phyloP scores from a whole-genome alignment of 2,113 vertebrate species.

The Oceanodroma tethys region DNA sequence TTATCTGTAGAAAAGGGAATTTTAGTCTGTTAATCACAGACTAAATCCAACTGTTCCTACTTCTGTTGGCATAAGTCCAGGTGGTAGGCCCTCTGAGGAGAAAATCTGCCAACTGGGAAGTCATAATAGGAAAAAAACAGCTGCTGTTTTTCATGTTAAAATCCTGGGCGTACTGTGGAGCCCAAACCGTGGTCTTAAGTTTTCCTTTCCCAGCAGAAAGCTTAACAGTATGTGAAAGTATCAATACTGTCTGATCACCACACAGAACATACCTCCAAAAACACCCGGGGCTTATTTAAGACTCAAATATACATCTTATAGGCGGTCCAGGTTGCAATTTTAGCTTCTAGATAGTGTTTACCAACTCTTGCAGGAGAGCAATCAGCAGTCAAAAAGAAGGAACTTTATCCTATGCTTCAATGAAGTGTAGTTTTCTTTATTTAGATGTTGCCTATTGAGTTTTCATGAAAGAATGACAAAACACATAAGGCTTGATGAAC shows the following conservation, averaged over 20 bases:
- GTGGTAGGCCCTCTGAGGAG: neutral
- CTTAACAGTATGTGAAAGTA: neutral
- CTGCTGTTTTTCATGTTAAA: slow-evolving; percentile 21
- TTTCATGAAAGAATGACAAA: neutral
- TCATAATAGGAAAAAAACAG: slow-evolving; percentile 8
- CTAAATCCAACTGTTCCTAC: neutral
- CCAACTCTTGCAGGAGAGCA: neutral
- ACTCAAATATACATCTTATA: neutral
- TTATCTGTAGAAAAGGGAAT: neutral
- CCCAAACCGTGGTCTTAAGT: neutral
- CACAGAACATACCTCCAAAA: neutral
- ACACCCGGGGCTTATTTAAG: neutral
- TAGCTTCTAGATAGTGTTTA: neutral
- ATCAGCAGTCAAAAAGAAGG: neutral
- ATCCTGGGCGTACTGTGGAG: neutral
- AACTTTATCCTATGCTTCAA: neutral
- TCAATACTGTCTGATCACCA: neutral
- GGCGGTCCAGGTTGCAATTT: neutral
- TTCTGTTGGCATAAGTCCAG: neutral
- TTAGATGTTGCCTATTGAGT: neutral
- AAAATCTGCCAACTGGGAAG: slow-evolving; percentile 14
- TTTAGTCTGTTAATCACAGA: neutral
- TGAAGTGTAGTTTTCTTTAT: neutral
- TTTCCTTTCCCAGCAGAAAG: neutral
- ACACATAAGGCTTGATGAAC: neutral